These are phyloP conservation scores for Phrixothrix hirtus DNA, from an alignment of 2,888 invertebrate genomes.

Conservation along the genomic window DNA sequence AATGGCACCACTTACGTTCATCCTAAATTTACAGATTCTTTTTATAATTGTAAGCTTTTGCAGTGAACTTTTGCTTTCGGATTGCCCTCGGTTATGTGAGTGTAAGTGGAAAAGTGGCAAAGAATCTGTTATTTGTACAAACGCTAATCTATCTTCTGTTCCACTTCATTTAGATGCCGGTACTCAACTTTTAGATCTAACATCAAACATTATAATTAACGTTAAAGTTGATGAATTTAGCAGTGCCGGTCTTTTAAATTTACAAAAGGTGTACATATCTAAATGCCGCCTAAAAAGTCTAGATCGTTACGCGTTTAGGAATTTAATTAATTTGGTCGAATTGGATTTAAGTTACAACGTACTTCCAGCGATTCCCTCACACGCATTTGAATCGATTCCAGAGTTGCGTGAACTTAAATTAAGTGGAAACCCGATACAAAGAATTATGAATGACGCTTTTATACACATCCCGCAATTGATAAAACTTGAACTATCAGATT, in stretches of 20 bases:
- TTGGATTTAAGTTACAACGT: slow-evolving; percentile 78
- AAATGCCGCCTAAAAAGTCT: slow-evolving; percentile 71
- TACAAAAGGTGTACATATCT: slow-evolving; percentile 77
- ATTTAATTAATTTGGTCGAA: slow-evolving; percentile 79
- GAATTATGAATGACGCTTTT: slow-evolving; percentile 72
- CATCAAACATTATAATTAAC: slow-evolving; percentile 69
- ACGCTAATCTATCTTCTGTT: slow-evolving; percentile 73
- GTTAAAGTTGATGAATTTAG: slow-evolving; percentile 76
- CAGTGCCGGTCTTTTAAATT: slow-evolving; percentile 73
- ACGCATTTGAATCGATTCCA: slow-evolving; percentile 71
- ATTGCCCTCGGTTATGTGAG: slow-evolving; percentile 77
- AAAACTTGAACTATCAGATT: slow-evolving; percentile 73
- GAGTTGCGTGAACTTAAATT: slow-evolving; percentile 76
- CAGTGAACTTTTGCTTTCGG: slow-evolving; percentile 59
- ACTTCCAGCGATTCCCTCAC: slow-evolving; percentile 69
- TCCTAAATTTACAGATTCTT: slow-evolving; percentile 29
- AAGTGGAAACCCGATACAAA: slow-evolving; percentile 74
- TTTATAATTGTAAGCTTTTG: slow-evolving; percentile 47
- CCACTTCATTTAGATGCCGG: slow-evolving; percentile 75
- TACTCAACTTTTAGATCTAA: slow-evolving; percentile 79
- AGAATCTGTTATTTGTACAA: slow-evolving; percentile 79
- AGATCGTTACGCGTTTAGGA: slow-evolving; percentile 71
- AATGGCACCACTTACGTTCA: slow-evolving; percentile 22
- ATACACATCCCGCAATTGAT: slow-evolving; percentile 68
- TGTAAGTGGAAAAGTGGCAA: slow-evolving; percentile 90